Conservation (phyloP, 2,113 vertebrate species). For the Podiceps cristatus region DNA sequence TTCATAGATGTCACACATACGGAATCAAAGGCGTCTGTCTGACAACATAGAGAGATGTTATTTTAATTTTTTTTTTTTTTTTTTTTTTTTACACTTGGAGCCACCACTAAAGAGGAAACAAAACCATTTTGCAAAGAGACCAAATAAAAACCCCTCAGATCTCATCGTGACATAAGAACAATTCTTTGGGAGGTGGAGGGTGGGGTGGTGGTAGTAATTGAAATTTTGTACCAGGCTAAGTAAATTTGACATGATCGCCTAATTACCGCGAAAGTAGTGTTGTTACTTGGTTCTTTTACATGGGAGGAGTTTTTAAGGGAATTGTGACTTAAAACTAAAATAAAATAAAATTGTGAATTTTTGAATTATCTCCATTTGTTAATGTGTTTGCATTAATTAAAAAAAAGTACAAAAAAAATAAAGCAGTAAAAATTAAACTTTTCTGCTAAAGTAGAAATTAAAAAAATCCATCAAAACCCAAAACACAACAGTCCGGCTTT, state of each 20-base stretch:
- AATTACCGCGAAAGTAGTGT: not conserved
- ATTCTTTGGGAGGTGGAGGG: rapidly evolving
- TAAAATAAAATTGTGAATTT: not conserved
- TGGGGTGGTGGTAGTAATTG: not conserved
- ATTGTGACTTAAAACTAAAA: not conserved
- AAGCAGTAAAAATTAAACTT: not conserved
- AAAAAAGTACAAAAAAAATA: not conserved
- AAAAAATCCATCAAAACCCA: too few species aligned
- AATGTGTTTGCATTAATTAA: not conserved
- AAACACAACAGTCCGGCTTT: too few species aligned
- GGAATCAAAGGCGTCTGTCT: not conserved
- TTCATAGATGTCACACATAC: rapidly evolving
- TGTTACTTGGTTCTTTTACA: not conserved
- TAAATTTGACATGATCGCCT: rapidly evolving
- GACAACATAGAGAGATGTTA: rapidly evolving
- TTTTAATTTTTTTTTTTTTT: not conserved
- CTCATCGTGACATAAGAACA: not conserved
- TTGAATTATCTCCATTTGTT: not conserved
- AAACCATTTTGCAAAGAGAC: rapidly evolving
- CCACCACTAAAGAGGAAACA: not conserved
- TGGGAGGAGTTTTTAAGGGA: not conserved
- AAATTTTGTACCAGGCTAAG: not conserved
- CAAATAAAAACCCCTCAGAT: not conserved
- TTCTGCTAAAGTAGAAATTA: not conserved
- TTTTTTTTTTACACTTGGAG: not conserved